phyloP scores from a whole-genome alignment of 2,113 vertebrate species.

The Carollia perspicillata region DNA sequence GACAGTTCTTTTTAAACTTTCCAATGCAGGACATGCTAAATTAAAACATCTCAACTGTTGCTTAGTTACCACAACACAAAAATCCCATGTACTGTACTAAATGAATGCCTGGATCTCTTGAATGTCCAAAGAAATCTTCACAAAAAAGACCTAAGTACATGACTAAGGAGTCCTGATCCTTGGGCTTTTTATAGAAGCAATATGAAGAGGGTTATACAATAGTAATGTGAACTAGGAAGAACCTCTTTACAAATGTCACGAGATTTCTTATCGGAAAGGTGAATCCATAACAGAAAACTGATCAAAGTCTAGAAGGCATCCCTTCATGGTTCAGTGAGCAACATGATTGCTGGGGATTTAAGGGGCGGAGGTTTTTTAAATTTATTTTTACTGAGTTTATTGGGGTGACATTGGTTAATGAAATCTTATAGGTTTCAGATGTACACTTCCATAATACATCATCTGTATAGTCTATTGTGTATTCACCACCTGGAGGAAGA shows the following conservation, averaged over 20 bases:
- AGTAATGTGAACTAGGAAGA: not conserved
- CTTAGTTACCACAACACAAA: slow-evolving; percentile 22
- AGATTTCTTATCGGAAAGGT: not conserved
- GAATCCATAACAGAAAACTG: not conserved
- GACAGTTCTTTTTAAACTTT: slow-evolving; percentile 31
- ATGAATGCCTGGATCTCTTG: not conserved
- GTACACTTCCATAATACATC: too few relatives aligned
- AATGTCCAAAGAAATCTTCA: not conserved
- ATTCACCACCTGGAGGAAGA: too few relatives aligned
- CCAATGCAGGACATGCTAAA: not conserved
- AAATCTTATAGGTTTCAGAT: too few relatives aligned
- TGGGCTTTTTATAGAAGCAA: not conserved
- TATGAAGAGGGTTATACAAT: not conserved
- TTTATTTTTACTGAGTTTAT: too few relatives aligned
- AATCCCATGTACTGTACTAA: not conserved
- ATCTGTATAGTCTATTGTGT: too few relatives aligned
- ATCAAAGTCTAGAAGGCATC: not conserved
- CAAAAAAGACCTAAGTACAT: not conserved
- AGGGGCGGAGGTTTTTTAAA: not conserved
- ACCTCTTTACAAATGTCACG: not conserved
- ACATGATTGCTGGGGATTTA: not conserved
- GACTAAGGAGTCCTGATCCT: not conserved
- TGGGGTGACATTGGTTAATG: too few relatives aligned
- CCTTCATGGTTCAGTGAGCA: not conserved
- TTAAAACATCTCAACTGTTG: not conserved